phyloP scores from a whole-genome alignment of 92 coral and sea anemone species.

The Siderastrea siderea region DNA sequence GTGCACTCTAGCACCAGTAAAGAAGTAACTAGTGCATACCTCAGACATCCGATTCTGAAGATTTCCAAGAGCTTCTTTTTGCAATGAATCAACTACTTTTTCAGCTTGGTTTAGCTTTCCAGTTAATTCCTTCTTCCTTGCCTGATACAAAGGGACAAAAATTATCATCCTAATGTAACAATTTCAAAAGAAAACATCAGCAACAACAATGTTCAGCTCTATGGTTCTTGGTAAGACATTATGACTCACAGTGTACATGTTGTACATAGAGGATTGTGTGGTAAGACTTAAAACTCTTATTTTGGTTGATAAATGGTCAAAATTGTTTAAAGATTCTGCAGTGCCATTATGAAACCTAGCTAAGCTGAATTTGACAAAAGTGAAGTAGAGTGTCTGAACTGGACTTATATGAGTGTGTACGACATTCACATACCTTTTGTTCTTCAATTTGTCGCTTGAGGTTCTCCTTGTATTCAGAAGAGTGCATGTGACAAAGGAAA shows the following conservation, averaged over 20 bases:
- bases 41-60: constrained; percentile 85
- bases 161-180: not conserved
- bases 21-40: constrained; percentile 45
- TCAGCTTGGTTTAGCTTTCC: constrained; percentile 83
- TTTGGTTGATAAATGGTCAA: too few relatives aligned
- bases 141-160: constrained; percentile 38
- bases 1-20: not conserved
- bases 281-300: too few relatives aligned
- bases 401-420: not conserved
- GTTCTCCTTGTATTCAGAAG: constrained; percentile 82
- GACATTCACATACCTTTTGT: constrained; percentile 65
- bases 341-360: too few relatives aligned
- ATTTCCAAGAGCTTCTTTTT: constrained; percentile 88
- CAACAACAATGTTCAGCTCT: too few relatives aligned
- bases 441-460: constrained; percentile 79
- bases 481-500: constrained; percentile 88
- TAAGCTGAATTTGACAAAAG: not conserved
- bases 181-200: not conserved
- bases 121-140: constrained; percentile 75
- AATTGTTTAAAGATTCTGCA: too few relatives aligned
- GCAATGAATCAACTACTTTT: constrained; percentile 75
- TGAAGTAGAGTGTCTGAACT: not conserved
- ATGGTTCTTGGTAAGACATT: too few relatives aligned
- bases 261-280: too few relatives aligned
- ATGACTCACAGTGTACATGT: too few relatives aligned